These are phyloP conservation scores for Cecropterus lyciades DNA, from an alignment of 1,140 invertebrate species.

Conservation along the genomic window DNA sequence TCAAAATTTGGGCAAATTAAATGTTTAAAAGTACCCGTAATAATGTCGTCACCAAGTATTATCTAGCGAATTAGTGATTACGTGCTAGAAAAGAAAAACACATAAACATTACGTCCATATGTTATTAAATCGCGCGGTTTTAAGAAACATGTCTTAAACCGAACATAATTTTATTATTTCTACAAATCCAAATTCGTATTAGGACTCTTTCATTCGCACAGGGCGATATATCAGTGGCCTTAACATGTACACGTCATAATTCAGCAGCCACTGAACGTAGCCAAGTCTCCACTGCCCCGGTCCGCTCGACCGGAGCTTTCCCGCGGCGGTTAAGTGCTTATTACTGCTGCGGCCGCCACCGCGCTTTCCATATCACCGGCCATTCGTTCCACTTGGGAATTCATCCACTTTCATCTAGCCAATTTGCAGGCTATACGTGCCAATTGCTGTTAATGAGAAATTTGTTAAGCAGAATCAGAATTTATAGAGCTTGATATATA, in stretches of 20 bases:
- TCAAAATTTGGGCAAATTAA: no score
- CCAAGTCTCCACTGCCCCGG: not conserved
- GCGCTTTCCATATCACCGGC: not conserved
- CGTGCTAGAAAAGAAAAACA: no score
- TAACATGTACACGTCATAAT: not conserved
- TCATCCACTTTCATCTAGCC: constrained; percentile 4
- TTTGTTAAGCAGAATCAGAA: not conserved
- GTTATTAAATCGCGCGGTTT: no score
- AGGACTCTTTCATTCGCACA: no score
- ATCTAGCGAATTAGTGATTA: no score
- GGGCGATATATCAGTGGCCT: no score
- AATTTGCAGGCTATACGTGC: not conserved
- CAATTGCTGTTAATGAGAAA: constrained; percentile 1
- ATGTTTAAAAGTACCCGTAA: no score
- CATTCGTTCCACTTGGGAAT: not conserved
- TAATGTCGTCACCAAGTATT: no score
- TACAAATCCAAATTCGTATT: no score
- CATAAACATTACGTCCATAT: no score
- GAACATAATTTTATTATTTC: no score
- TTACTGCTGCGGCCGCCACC: not conserved
- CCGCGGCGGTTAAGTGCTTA: not conserved
- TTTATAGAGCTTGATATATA: not conserved
- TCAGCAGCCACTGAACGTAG: not conserved
- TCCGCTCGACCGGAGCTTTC: not conserved
- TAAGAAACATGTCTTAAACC: no score